Base-by-base conservation (phyloP, 2,113 vertebrate species). In the Lipophrys pholis region DNA sequence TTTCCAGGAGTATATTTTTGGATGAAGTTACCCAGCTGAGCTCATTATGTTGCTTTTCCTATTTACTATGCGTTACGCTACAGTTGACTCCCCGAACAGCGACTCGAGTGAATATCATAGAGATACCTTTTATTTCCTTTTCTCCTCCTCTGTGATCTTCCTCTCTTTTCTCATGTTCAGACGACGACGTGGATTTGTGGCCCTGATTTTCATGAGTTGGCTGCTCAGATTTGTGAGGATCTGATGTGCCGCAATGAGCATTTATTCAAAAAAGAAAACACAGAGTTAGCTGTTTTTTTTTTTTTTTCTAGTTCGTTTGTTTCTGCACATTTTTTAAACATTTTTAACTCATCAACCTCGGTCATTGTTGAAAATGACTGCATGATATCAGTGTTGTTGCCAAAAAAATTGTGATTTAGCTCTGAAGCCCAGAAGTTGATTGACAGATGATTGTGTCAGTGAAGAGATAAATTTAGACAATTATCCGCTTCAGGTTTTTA, bases 181-280 rank as follows among this genome's bases (percentile, higher is more conserved):
- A 42, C 41, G 59, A 59, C 15, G 15, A 12, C 14, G 48, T 30
- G 11, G 36, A 49, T 60, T 53, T 42, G 45, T 53, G 40, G 16
- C 9, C n/a, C 6, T 45, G 54, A 21, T 39, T 58, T 45, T 70
- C 51, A 21, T 57, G 73, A 12, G 7, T n/a, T 10, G 46, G 63
- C 48, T 66, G 69, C 48, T 55, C 53, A 7, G 36, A 52, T 2
- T 42, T 60, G n/a, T 57, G 54, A 46, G 15, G 15, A 14, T 52
- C 84, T 80, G 69, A 69, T 46, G 59, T 49, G 70, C 15, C 53
- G 45, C 21, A 53, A 43, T 41, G 7, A 14, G 51, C 8, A 58
- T 52, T 61, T 57, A 73, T 43, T 67, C 15, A 67, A 64, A 42
- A 56, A 57, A 16, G 30, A 56, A 68, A 46, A 58, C 39, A 51